phyloP scores from a whole-genome alignment of 2,797 vertebrate species.

The Miichthys miiuy region DNA sequence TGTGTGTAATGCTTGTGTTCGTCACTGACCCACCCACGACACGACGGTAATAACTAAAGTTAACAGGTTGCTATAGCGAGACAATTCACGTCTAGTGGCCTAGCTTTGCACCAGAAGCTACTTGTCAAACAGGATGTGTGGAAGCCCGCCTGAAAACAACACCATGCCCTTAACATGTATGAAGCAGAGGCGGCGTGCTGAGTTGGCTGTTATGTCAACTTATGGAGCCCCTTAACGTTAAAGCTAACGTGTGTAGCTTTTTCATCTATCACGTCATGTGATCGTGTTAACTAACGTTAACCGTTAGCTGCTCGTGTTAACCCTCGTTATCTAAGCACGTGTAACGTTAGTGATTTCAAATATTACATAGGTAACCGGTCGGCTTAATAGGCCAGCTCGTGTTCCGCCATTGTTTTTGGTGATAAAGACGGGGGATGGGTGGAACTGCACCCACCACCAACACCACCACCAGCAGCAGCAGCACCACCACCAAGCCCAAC shows the following conservation, averaged over 20 bases:
- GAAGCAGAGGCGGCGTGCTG: background rate
- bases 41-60: background rate
- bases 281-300: conserved; percentile 34
- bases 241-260: conserved; percentile 37
- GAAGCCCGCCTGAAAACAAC: conserved; percentile 16
- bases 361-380: background rate
- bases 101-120: background rate
- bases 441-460: conserved; percentile 70
- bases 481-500: conserved; percentile 27
- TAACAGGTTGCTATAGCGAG: conserved; percentile 7
- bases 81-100: conserved; percentile 7
- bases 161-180: background rate
- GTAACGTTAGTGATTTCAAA: too few relatives aligned
- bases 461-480: conserved; percentile 61
- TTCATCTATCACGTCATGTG: conserved; percentile 55
- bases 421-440: conserved; percentile 83
- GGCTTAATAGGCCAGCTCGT: conserved; percentile 51
- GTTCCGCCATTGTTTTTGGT: conserved; percentile 82
- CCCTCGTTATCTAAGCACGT: background rate
- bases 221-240: conserved; percentile 22
- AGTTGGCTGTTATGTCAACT: conserved; percentile 27
- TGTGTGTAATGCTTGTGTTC: background rate
- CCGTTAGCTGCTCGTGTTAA: conserved; percentile 12
- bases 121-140: conserved; percentile 60
- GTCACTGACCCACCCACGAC: background rate